Evolutionary conservation across 2,113 vertebrate species (phyloP).

Genomic region (Sebastes schlegelii): DNA sequence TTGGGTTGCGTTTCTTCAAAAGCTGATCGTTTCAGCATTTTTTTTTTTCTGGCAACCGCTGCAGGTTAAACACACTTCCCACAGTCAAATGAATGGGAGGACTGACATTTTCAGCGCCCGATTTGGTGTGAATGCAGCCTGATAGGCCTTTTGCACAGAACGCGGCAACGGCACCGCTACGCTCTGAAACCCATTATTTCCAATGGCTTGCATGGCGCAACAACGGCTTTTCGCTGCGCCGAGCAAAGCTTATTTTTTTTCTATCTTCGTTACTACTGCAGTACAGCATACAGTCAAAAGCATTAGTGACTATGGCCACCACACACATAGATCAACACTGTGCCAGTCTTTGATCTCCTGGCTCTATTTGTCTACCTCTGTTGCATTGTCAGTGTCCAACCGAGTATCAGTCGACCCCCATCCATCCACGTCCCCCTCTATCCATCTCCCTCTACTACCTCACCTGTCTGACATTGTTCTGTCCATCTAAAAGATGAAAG

Average conservation of each 20-base stretch:
- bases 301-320: slow-evolving; percentile 5
- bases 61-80: too few species aligned
- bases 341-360: slow-evolving; percentile 58
- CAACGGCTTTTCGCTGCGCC: too few species aligned
- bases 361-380: slow-evolving; percentile 28
- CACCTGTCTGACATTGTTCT: slow-evolving; percentile 73
- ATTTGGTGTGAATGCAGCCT: too few species aligned
- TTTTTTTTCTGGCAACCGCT: too few species aligned
- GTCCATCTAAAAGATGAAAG: slow-evolving; percentile 75
- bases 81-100: too few species aligned
- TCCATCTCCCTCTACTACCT: slow-evolving; percentile 39
- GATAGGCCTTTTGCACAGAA: too few species aligned
- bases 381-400: slow-evolving; percentile 50
- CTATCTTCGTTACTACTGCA: not conserved
- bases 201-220: too few species aligned
- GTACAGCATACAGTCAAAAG: not conserved
- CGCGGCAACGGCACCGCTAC: too few species aligned
- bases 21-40: too few species aligned
- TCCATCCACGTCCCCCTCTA: slow-evolving; percentile 35
- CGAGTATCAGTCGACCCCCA: slow-evolving; percentile 30
- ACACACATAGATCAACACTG: slow-evolving; percentile 37
- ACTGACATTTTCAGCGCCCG: too few species aligned
- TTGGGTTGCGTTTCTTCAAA: too few species aligned
- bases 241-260: not conserved
- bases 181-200: too few species aligned